Conservation (phyloP, 2,888 invertebrate genomes). For the Litoditis marina region DNA sequence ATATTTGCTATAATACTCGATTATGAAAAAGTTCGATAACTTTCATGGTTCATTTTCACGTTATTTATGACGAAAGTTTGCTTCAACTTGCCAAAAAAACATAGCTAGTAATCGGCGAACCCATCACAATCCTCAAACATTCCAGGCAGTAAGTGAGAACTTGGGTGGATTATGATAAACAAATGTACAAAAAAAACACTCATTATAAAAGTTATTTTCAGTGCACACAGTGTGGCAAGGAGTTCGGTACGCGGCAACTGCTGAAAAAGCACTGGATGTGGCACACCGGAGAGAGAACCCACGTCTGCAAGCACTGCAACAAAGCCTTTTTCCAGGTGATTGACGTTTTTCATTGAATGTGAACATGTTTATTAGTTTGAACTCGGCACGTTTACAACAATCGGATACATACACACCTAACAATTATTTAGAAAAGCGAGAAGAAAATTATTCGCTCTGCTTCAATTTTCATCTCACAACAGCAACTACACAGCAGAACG, state of each 20-base stretch:
- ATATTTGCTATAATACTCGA: background rate
- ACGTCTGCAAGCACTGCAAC: constrained; percentile 62
- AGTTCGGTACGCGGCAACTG: constrained; percentile 64
- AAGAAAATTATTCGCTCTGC: too few relatives aligned
- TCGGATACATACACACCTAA: too few relatives aligned
- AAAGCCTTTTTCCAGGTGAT: constrained; percentile 62
- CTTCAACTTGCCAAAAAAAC: background rate
- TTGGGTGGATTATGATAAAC: background rate
- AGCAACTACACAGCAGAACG: too few relatives aligned
- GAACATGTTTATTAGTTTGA: too few relatives aligned
- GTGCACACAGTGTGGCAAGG: constrained; percentile 63
- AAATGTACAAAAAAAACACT: too few relatives aligned
- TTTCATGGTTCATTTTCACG: background rate
- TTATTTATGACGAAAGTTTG: background rate
- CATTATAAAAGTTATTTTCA: constrained; percentile 17
- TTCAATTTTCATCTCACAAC: too few relatives aligned
- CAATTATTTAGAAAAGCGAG: too few relatives aligned
- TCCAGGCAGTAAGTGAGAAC: too few relatives aligned
- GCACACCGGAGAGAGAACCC: constrained; percentile 63
- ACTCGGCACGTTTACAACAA: too few relatives aligned
- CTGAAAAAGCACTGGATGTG: constrained; percentile 64
- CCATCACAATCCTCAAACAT: too few relatives aligned
- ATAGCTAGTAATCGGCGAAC: too few relatives aligned
- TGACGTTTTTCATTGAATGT: too few relatives aligned
- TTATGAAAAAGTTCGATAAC: background rate